phyloP scores from a whole-genome alignment of 2,113 vertebrate species.

The Perca fluviatilis region DNA sequence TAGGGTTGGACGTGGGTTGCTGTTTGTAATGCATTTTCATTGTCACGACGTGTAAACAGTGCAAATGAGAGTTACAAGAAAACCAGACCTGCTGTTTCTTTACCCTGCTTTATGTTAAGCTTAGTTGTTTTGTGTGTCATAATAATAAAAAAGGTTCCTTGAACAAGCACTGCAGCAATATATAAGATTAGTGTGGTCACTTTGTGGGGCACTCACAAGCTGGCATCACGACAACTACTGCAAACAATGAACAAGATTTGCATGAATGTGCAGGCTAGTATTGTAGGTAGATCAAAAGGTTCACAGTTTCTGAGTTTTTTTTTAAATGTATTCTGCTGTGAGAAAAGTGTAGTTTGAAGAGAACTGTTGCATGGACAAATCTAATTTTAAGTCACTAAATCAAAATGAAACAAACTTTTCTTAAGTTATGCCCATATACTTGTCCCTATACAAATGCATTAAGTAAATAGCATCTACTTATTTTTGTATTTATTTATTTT shows the following conservation, averaged over 20 bases:
- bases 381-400: background rate
- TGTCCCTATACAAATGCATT: too few species aligned
- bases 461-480: background rate
- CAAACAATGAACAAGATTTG: constrained; percentile 34
- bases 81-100: background rate
- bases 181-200: constrained; percentile 20
- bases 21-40: constrained; percentile 20
- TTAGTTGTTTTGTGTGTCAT: constrained; percentile 16
- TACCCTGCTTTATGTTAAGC: constrained; percentile 12
- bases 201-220: constrained; percentile 32
- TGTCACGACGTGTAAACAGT: constrained; percentile 3
- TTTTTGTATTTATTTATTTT: background rate
- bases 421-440: too few species aligned
- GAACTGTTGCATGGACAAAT: background rate
- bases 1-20: background rate
- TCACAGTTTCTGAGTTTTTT: background rate
- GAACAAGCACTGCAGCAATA: constrained; percentile 4
- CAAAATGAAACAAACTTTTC: background rate
- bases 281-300: constrained; percentile 17
- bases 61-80: background rate
- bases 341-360: background rate
- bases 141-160: constrained; percentile 21
- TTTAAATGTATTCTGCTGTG: background rate
- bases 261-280: constrained; percentile 18
- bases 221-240: constrained; percentile 21